Percentiles rank a stretch among this genome's conserved stretches.
Conservation (phyloP, 1,140 invertebrate genomes). For the Ips typographus region DNA sequence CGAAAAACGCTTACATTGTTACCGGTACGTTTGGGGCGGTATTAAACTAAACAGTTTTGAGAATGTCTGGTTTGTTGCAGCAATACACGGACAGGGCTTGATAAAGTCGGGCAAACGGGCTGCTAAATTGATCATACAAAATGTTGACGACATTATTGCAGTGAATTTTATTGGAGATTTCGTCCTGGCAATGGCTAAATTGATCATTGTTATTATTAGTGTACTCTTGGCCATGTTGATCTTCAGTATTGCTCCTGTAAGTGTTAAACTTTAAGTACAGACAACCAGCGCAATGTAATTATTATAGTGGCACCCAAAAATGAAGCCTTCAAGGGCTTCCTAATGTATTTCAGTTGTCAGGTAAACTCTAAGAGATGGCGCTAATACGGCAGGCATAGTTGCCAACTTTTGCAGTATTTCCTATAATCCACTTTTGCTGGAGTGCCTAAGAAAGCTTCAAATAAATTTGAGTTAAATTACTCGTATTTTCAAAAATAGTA, state of each 20-base stretch:
- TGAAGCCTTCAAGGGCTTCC: no score
- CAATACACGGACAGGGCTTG: slow-evolving; percentile 72
- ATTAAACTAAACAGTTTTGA: background rate
- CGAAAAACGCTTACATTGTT: slow-evolving; percentile 78
- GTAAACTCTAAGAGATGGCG: no score
- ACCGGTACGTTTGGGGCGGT: slow-evolving; percentile 56
- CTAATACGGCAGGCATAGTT: no score
- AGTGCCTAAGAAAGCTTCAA: no score
- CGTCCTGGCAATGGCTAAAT: slow-evolving; percentile 68
- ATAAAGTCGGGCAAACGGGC: slow-evolving; percentile 66
- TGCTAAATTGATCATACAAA: slow-evolving; percentile 61
- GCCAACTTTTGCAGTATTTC: no score
- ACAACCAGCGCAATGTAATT: no score
- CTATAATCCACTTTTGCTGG: no score
- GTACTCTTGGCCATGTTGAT: background rate
- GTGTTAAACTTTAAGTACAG: background rate
- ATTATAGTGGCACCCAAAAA: no score
- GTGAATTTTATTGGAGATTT: slow-evolving; percentile 83
- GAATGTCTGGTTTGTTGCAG: slow-evolving; percentile 50
- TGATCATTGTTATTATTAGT: slow-evolving; percentile 60
- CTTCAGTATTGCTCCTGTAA: slow-evolving; percentile 1
- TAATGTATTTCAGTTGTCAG: no score
- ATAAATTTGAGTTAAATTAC: no score
- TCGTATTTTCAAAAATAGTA: no score
- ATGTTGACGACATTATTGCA: slow-evolving; percentile 69